These are phyloP conservation scores for Leuctra nigra DNA, from an alignment of 2,888 invertebrate genomes.

Conservation along the genomic window DNA sequence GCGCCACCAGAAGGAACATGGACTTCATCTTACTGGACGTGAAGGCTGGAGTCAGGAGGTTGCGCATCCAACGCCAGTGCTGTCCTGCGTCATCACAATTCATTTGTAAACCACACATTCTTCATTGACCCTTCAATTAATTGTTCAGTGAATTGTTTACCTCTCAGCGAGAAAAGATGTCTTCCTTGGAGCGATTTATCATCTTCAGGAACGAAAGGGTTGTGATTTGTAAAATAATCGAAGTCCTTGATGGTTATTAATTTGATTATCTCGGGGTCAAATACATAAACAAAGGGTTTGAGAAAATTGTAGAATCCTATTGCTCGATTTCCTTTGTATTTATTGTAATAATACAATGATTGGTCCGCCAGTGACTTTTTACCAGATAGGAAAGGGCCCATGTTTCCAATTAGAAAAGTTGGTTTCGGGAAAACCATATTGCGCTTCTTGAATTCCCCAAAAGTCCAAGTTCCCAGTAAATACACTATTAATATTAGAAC, in stretches of 20 bases:
- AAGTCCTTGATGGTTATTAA: constrained; percentile 31
- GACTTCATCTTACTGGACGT: constrained; percentile 31
- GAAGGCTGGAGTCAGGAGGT: constrained; percentile 32
- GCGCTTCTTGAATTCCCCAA: not conserved
- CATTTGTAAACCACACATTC: not conserved
- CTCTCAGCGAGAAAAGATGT: constrained; percentile 32
- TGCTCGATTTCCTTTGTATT: not conserved
- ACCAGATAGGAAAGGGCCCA: not conserved
- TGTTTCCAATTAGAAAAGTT: not conserved
- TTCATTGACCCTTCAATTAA: not conserved
- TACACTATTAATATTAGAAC: not conserved
- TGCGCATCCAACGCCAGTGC: constrained; percentile 30
- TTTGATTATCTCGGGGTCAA: constrained; percentile 16
- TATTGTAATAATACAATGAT: constrained; percentile 1
- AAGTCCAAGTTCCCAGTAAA: not conserved
- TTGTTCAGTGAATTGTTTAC: no score
- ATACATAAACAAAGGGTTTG: not conserved
- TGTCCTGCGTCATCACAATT: constrained; percentile 26
- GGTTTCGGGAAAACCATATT: not conserved
- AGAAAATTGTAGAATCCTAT: constrained; percentile 10
- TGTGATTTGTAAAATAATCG: constrained; percentile 34
- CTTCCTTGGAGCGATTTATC: constrained; percentile 33
- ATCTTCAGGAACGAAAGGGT: constrained; percentile 28
- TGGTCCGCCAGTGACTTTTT: constrained; percentile 1
- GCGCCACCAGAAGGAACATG: constrained; percentile 32